Base-by-base conservation (phyloP, 2,113 vertebrate genomes). In the Cichladusa arquata region DNA sequence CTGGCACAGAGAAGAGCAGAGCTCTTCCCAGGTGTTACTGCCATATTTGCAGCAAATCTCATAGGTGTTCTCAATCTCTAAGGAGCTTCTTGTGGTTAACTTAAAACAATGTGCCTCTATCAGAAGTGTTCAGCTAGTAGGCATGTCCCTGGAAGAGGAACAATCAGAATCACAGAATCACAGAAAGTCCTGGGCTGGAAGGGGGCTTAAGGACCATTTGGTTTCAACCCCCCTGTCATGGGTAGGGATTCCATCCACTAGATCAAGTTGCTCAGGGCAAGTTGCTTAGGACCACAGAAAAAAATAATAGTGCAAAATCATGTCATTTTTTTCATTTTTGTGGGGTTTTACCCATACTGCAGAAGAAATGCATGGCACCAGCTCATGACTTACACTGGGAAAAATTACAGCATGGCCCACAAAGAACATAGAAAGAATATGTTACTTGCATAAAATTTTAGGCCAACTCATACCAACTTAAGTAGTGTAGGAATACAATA, bases 391-490 rank as follows among this genome's bases (percentile, higher is more conserved):
- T 86, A 85, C n/a, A 76, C 31, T 12, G 18, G 28, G 44, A 78
- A 67, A 44, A 64, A 64, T 47, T 65, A 62, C 34, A 88, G 42
- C 25, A n/a, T 25, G 86, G 34, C 20, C 19, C 61, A 50, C 19
- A 73, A 42, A 29, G 72, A n/a, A 28, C 10, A 24, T 24, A 66
- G 67, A 85, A 82, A 86, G 62, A 70, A 58, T 25, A 58, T 44
- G 50, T 50, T 92, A 85, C 34, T 93, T 95, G 67, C 33, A 64
- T 60, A 91, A 96, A 92, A 70, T 79, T 74, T 87, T 86, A 86
- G 56, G 33, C 24, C n/a, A 86, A 57, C 61, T 81, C 56, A 64
- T 65, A 89, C 67, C 58, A 95, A 78, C 90, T 93, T 87, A 96
- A 60, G 47, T 90, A 94, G 69, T 60, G 84, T 71, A 89, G 88